phyloP scores from a whole-genome alignment of 2,888 invertebrate genomes.

The Gnatocerus cornutus region DNA sequence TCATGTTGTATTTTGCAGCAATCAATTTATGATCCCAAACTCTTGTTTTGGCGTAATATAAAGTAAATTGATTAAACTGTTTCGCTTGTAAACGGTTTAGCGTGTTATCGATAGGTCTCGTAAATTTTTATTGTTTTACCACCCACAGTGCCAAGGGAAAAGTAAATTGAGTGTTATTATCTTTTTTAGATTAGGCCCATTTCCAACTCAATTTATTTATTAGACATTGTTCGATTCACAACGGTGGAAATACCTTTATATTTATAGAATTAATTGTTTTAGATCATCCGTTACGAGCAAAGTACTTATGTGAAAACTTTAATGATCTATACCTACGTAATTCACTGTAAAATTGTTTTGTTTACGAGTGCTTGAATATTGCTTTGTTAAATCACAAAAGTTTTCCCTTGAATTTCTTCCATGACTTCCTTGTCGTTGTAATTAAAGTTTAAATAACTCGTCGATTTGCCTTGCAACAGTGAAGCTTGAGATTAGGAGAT shows the following conservation, averaged over 20 bases:
- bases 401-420: not conserved
- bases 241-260: too few relatives aligned
- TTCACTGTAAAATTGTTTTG: not conserved
- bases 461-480: constrained; percentile 7
- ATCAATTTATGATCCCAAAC: constrained; percentile 32
- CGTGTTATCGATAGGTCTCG: constrained; percentile 40
- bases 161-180: constrained; percentile 36
- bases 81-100: constrained; percentile 30
- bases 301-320: not conserved
- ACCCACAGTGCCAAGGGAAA: constrained; percentile 20
- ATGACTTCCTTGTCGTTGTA: not conserved
- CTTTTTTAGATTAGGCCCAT: constrained; percentile 33
- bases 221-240: not conserved
- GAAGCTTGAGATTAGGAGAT: constrained; percentile 1
- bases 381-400: constrained; percentile 4
- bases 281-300: not conserved
- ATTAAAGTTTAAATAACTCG: not conserved
- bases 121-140: constrained; percentile 45
- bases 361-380: not conserved
- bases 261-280: not conserved
- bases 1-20: not conserved
- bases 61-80: constrained; percentile 37
- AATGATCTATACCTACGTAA: not conserved
- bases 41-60: constrained; percentile 19
- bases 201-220: constrained; percentile 31